Conservation (phyloP, 2,888 invertebrate species). For the Melinaea menophilus region DNA sequence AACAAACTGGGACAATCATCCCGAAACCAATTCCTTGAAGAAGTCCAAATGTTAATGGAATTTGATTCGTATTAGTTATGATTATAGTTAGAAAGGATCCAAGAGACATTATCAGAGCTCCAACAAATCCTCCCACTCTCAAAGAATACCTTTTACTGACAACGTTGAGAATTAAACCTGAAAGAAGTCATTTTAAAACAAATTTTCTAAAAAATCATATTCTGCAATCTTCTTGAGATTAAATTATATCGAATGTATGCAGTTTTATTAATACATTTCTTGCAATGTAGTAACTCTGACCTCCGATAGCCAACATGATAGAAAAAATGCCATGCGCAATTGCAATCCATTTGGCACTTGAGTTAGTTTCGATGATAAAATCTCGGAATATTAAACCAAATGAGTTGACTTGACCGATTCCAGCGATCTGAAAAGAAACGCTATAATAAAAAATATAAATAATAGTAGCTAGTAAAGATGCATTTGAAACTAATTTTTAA, state of each 20-base stretch:
- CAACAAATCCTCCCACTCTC: slow-evolving; percentile 76
- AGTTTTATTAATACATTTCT: slow-evolving; percentile 7
- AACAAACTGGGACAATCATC: slow-evolving; percentile 80
- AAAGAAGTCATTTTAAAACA: slow-evolving; percentile 34
- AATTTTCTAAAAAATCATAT: neutral
- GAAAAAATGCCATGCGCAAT: slow-evolving; percentile 67
- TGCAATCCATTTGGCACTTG: slow-evolving; percentile 64
- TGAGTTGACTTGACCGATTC: slow-evolving; percentile 79
- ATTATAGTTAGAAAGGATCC: slow-evolving; percentile 76
- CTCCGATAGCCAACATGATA: slow-evolving; percentile 69
- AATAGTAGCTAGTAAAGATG: neutral
- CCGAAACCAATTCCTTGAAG: slow-evolving; percentile 81
- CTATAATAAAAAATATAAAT: neutral
- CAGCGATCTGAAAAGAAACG: slow-evolving; percentile 70
- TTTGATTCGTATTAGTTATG: slow-evolving; percentile 73
- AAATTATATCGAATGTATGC: too few relatives aligned
- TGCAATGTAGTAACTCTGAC: slow-evolving; percentile 34
- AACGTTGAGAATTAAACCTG: slow-evolving; percentile 79
- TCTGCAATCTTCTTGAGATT: too few relatives aligned
- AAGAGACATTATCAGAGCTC: slow-evolving; percentile 68
- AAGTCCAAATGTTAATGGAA: slow-evolving; percentile 76
- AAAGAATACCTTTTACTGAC: slow-evolving; percentile 73
- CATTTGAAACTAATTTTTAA: too few relatives aligned
- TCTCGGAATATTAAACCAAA: slow-evolving; percentile 77
- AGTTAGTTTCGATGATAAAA: slow-evolving; percentile 61